Conservation (phyloP, 2,797 vertebrate species). For the Anguilla obscura region DNA sequence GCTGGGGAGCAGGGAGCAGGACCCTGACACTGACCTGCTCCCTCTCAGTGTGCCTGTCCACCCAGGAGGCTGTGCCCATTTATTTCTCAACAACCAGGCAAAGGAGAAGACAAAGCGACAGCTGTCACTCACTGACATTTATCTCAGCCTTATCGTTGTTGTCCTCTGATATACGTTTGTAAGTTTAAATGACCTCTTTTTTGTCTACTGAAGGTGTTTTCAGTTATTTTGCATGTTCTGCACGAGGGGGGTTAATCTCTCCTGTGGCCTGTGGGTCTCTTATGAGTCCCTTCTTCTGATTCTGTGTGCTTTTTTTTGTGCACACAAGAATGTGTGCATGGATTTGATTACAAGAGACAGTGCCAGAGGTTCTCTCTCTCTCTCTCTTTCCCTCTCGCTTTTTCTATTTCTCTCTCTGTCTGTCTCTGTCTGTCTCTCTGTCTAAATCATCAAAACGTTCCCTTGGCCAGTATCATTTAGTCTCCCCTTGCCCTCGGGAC, state of each 20-base stretch:
- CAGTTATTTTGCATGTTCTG: conserved; percentile 5
- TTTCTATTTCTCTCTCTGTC: conserved; percentile 13
- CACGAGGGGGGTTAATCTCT: not conserved
- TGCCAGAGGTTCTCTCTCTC: conserved; percentile 26
- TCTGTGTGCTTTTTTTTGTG: conserved; percentile 13
- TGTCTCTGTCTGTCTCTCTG: not conserved
- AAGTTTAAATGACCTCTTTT: not conserved
- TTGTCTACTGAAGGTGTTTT: not conserved
- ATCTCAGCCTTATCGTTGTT: not conserved
- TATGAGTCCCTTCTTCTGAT: conserved; percentile 22
- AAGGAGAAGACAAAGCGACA: not conserved
- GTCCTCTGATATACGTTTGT: not conserved
- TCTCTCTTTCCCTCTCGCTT: not conserved
- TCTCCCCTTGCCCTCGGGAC: conserved; percentile 73
- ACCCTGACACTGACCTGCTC: not conserved
- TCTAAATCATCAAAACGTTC: conserved; percentile 33
- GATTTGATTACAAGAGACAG: conserved; percentile 31
- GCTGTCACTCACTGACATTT: not conserved
- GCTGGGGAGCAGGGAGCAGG: not conserved
- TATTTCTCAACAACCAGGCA: not conserved
- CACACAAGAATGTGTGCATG: conserved; percentile 33
- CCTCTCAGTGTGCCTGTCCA: not conserved
- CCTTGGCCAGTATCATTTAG: conserved; percentile 48
- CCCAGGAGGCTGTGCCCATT: not conserved
- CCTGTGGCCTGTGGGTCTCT: conserved; percentile 5